Percentiles rank a stretch among this genome's conserved stretches.
These are phyloP conservation scores for Stegodyphus dumicola DNA, from an alignment of 1,140 invertebrate genomes.

Conservation along the genomic window DNA sequence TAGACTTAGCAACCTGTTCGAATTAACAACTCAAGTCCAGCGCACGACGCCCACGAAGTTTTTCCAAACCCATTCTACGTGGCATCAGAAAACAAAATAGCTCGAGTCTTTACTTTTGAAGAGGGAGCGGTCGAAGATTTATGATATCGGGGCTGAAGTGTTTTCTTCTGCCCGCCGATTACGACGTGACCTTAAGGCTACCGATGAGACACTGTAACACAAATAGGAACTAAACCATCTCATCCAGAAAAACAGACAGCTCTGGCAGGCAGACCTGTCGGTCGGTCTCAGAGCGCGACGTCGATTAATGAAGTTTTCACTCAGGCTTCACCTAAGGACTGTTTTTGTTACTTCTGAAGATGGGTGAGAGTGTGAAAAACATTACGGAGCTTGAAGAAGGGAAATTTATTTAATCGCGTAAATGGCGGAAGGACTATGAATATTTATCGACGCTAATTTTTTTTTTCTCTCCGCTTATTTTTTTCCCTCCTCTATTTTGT, in stretches of 20 bases:
- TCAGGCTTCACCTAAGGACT: slow-evolving; percentile 23
- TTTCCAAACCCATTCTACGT: too few relatives aligned
- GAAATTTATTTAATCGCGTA: background rate
- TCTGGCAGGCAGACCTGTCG: slow-evolving; percentile 10
- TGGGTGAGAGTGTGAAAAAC: slow-evolving; percentile 27
- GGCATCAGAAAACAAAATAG: too few relatives aligned
- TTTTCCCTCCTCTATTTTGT: background rate
- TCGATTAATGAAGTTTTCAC: slow-evolving; percentile 46
- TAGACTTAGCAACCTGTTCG: too few relatives aligned
- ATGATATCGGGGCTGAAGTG: slow-evolving; percentile 25
- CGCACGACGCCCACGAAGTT: too few relatives aligned
- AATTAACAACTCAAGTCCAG: too few relatives aligned
- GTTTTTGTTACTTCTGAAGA: slow-evolving; percentile 2
- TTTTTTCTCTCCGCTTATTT: too few relatives aligned
- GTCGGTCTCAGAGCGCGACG: slow-evolving; percentile 4
- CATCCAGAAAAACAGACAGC: slow-evolving; percentile 6
- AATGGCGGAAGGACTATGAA: slow-evolving; percentile 34
- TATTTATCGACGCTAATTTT: slow-evolving; percentile 36
- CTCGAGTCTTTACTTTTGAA: background rate
- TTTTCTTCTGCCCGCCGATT: slow-evolving; percentile 38
- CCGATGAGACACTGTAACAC: slow-evolving; percentile 45
- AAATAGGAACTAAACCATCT: slow-evolving; percentile 36
- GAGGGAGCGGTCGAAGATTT: slow-evolving; percentile 42
- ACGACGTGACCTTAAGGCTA: slow-evolving; percentile 48
- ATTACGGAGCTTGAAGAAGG: slow-evolving; percentile 16